Evolutionary conservation across 2,888 invertebrate species (phyloP), one percentile per base, ranked within the genome.

Genomic region (Dermolepida albohirtum): DNA sequence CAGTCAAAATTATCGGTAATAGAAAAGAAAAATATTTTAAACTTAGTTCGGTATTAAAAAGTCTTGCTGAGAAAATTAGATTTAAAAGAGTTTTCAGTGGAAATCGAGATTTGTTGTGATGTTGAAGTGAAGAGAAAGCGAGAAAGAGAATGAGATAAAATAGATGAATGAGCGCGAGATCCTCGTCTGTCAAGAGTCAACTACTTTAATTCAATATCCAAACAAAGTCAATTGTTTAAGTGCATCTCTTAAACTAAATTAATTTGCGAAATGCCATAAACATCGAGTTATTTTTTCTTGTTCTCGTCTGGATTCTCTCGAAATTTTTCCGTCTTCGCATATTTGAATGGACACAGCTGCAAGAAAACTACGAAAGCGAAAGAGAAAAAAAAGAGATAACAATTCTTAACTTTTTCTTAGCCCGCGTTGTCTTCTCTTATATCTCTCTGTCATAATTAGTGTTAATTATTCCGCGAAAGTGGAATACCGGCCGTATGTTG

Each of bases 401-500:
- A 6, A 16, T n/a, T 39, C 17, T 8, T 16, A 22, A 57, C 29
- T 47, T 34, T 47, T 49, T 62, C 22, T 2, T 8, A n/a, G 1
- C 14, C 6, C 44, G 47, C 29, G n/a, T n/a, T 12, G 34, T 14
- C 22, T 47, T 22, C 22, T 29, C 34, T 22, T 22, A 34, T 34
- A 8, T 16, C 47, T 29, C 34, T 17, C 44, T 62, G 16, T 62
- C 59, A 62, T 64, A 52, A 64, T 64, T 43, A 54, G 64, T 8
- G 52, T 54, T 64, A 64, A 64, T 64, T 64, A 64, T 52, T 64
- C 64, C 64, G 64, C 64, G 64, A 64, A 64, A 64, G 27, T 64
- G 64, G 44, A 64, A 64, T 64, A 54, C 64, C 40, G 43, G 14
- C 16, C 74, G 71, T 69, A 66, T 67, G 62, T 67, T 62, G 67